Base-by-base conservation (phyloP, 2,888 invertebrate genomes). In the Eupithecia tripunctaria region DNA sequence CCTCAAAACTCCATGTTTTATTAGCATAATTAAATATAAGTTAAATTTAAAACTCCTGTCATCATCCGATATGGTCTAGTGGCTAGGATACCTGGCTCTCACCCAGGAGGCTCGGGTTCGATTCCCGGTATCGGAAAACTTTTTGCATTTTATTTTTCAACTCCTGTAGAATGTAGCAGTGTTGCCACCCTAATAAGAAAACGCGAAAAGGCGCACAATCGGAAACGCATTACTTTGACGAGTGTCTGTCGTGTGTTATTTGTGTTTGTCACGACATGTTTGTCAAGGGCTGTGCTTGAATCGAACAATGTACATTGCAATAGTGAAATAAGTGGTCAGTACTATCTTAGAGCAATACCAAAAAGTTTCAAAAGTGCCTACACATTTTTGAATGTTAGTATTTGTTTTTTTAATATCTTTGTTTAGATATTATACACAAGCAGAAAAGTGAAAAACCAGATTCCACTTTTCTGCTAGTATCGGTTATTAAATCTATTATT, bases 21-120 rank as follows among this genome's bases (percentile, higher is more conserved):
- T 8, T 4, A 51, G 2, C 0, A 21, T 21, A 12, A 51, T 21
- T 12, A 10, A 12, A 21, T 4, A 21, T 21, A 51, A 0, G 51
- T 12, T 51, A 56, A 25, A 25, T 56, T 56, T 25, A 12, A 6
- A 21, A 2, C 1, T 2, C 2, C 0, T 21, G 0, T 0, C 21
- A 81, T n/a, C 4, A 84, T 86, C 86, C 86, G 86, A 86, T 95
- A 95, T 95, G 95, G 95, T 95, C 95, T 95, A 95, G 95, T 96
- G 96, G 95, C 95, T 95, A 96, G 95, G 95, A 96, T 96, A 95
- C 95, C 95, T 95, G 95, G 95, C 95, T 95, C 95, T 96, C 95
- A 96, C 95, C 95, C 95, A 95, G 95, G 95, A 94, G 94, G 94
- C 94, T 93, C 95, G 95, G 95, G 95, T 95, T 95, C 95, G 94